A percentile compares a stretch with the other conserved stretches of the same genome.
These are phyloP conservation scores for Hormaphis cornu DNA, from an alignment of 1,140 invertebrate genomes.

Conservation along the genomic window DNA sequence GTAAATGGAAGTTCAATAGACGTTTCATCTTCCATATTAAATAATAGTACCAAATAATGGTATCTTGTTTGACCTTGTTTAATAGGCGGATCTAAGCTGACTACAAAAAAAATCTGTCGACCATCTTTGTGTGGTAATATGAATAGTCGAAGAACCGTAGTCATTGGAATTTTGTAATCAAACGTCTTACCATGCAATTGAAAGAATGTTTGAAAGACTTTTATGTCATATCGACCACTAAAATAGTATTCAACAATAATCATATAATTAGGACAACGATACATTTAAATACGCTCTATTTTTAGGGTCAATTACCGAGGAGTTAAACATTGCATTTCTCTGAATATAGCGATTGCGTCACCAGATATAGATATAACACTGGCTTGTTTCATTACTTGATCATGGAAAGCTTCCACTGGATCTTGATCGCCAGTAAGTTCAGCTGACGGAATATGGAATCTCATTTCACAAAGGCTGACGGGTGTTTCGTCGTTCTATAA, in stretches of 20 bases:
- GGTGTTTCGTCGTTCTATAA: constrained; percentile 91
- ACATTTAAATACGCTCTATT: constrained; percentile 15
- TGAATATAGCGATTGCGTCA: constrained; percentile 93
- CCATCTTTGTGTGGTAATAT: constrained; percentile 94
- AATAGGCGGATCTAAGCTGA: constrained; percentile 96
- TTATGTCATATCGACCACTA: constrained; percentile 98
- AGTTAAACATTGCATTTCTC: constrained; percentile 94
- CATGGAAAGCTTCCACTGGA: constrained; percentile 88
- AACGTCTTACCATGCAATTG: constrained; percentile 99
- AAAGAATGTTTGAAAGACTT: constrained; percentile 94
- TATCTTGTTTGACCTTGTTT: constrained; percentile 98
- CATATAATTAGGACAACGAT: constrained; percentile 28
- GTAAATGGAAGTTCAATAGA: constrained; percentile 84
- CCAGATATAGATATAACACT: constrained; percentile 95
- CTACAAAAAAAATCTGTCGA: constrained; percentile 98
- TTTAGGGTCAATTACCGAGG: constrained; percentile 60
- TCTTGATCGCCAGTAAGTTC: constrained; percentile 76
- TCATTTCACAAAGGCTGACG: constrained; percentile 92
- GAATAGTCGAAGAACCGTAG: constrained; percentile 87
- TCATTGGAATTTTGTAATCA: constrained; percentile 98
- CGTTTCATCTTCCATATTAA: constrained; percentile 84
- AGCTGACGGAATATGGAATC: constrained; percentile 90
- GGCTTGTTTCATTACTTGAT: constrained; percentile 92
- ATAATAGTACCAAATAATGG: constrained; percentile 90
- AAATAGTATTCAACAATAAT: constrained; percentile 40